Evolutionary conservation across 2,797 vertebrate genomes (phyloP).

Genomic region (Paramormyrops hopkinsi): DNA sequence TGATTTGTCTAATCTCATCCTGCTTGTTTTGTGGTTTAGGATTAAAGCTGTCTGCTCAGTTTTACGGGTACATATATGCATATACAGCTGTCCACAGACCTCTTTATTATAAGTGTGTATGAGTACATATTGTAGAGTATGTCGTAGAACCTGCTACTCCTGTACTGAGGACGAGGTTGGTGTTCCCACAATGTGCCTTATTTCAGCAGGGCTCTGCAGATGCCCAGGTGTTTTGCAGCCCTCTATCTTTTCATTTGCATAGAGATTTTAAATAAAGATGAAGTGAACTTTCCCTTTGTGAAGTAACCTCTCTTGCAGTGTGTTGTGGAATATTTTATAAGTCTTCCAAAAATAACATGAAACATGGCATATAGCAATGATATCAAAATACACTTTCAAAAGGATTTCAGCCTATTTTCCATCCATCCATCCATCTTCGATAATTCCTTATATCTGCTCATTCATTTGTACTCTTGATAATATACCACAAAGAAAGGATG

Average conservation of each 20-base stretch:
- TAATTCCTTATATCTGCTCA: background rate
- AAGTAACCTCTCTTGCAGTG: background rate
- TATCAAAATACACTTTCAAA: background rate
- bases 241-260: background rate
- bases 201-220: background rate
- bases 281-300: background rate
- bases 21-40: background rate
- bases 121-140: background rate
- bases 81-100: background rate
- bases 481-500: background rate
- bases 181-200: constrained; percentile 34
- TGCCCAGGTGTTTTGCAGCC: background rate
- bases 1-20: background rate
- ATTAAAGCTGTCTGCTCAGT: background rate
- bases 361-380: background rate
- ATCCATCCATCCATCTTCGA: background rate
- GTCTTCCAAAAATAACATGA: background rate
- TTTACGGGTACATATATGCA: background rate
- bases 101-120: background rate
- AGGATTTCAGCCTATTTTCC: background rate
- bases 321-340: background rate
- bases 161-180: constrained; percentile 1
- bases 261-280: constrained; percentile 16
- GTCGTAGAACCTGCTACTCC: background rate
- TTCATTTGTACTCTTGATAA: background rate